These are phyloP conservation scores for Chalcis sispes DNA, from an alignment of 2,888 invertebrate genomes.

Conservation along the genomic window DNA sequence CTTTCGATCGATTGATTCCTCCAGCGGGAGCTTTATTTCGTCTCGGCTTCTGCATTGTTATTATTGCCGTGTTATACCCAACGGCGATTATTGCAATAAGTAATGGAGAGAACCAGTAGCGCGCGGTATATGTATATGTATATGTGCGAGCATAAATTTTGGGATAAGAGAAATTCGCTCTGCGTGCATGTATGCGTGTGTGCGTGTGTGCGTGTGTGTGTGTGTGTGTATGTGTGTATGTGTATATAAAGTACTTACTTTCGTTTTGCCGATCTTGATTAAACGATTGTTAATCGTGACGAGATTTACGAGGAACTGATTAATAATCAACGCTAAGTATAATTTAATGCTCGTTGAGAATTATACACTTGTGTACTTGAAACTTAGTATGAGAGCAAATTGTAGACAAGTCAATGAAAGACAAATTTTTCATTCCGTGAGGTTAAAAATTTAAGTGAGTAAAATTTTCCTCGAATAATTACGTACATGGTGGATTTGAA, in stretches of 20 bases:
- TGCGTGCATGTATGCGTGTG: too few relatives aligned
- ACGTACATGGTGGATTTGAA: too few relatives aligned
- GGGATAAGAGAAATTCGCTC: conserved; percentile 34
- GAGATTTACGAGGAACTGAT: conserved; percentile 46
- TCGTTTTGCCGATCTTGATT: conserved; percentile 2
- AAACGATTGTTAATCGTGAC: not conserved
- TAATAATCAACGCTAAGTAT: conserved; percentile 36
- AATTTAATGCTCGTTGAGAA: conserved; percentile 32
- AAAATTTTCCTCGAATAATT: too few relatives aligned
- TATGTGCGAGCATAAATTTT: conserved; percentile 33
- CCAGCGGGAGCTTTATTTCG: too few relatives aligned
- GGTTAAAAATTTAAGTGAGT: too few relatives aligned
- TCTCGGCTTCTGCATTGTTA: conserved; percentile 22
- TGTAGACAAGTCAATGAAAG: conserved; percentile 14
- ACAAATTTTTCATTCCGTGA: not conserved
- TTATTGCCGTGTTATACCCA: conserved; percentile 35
- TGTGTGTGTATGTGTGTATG: too few relatives aligned
- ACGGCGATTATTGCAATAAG: not conserved
- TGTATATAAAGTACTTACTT: too few relatives aligned
- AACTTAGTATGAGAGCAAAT: not conserved
- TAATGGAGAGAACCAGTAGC: not conserved
- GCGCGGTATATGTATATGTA: not conserved
- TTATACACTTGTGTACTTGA: conserved; percentile 39
- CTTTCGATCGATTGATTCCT: conserved; percentile 16
- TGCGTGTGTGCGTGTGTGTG: too few relatives aligned